phyloP scores from a whole-genome alignment of 1,140 invertebrate species.

The Harlomillsia oculata region DNA sequence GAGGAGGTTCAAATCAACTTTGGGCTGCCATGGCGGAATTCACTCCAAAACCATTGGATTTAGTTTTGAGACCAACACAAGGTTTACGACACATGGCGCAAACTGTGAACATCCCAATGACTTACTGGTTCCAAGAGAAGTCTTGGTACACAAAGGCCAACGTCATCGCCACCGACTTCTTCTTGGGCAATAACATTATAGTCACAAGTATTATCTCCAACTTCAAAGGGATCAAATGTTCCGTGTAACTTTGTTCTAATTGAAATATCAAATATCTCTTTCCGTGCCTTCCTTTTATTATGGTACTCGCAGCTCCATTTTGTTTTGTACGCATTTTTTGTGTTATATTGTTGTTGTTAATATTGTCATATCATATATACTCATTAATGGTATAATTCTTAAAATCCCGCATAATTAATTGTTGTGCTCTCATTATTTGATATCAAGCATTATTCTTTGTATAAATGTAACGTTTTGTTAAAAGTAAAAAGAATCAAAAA shows the following conservation, averaged over 20 bases:
- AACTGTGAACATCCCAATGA: constrained; percentile 53
- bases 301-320: no score
- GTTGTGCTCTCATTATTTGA: no score
- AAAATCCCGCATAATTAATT: no score
- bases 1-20: constrained; percentile 42
- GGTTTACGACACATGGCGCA: constrained; percentile 61
- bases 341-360: no score
- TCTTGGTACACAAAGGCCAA: constrained; percentile 56
- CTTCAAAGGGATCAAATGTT: constrained; percentile 30
- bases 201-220: constrained; percentile 32
- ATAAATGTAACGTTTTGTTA: no score
- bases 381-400: no score
- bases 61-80: constrained; percentile 51
- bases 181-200: constrained; percentile 63
- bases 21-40: constrained; percentile 66
- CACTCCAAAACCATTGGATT: constrained; percentile 58
- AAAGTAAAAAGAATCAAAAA: no score
- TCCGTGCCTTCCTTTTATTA: no score
- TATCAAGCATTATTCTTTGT: no score
- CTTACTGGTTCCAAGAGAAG: constrained; percentile 51
- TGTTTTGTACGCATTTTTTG: no score
- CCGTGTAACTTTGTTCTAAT: constrained; percentile 2
- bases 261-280: no score
- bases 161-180: constrained; percentile 66
- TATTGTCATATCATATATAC: no score